phyloP scores from a whole-genome alignment of 2,113 vertebrate genomes.

The Candoia aspera region DNA sequence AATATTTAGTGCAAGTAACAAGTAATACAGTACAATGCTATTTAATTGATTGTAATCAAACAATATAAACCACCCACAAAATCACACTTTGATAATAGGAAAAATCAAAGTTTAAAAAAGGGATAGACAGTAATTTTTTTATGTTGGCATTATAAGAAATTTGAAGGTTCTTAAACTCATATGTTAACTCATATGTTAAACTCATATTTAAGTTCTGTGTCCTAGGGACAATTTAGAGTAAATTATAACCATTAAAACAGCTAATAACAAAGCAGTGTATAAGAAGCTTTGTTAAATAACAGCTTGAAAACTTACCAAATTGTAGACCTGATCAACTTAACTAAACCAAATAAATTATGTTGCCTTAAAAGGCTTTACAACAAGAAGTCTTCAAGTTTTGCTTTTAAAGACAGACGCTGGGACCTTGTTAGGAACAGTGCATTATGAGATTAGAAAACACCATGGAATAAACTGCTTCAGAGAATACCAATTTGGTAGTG shows the following conservation, averaged over 20 bases:
- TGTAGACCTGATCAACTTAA: background rate
- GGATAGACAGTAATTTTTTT: too few species aligned
- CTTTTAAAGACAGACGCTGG: background rate
- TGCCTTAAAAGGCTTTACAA: background rate
- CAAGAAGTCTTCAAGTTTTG: background rate
- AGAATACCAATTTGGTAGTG: background rate
- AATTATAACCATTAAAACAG: background rate
- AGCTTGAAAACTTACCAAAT: background rate
- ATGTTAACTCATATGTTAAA: too few species aligned
- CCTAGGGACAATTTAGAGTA: background rate
- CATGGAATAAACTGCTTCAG: background rate
- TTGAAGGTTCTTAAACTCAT: too few species aligned
- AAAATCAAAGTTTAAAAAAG: too few species aligned
- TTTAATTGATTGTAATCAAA: slow-evolving; percentile 1
- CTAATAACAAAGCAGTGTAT: background rate
- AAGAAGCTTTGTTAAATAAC: background rate
- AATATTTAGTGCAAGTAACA: background rate
- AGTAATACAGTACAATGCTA: background rate
- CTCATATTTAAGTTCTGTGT: too few species aligned
- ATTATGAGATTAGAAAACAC: background rate
- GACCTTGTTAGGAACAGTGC: background rate
- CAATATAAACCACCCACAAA: background rate
- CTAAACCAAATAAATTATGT: background rate
- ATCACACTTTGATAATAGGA: background rate
- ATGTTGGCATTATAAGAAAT: too few species aligned